phyloP scores from a whole-genome alignment of 2,888 invertebrate genomes.

The Heliconius sara region DNA sequence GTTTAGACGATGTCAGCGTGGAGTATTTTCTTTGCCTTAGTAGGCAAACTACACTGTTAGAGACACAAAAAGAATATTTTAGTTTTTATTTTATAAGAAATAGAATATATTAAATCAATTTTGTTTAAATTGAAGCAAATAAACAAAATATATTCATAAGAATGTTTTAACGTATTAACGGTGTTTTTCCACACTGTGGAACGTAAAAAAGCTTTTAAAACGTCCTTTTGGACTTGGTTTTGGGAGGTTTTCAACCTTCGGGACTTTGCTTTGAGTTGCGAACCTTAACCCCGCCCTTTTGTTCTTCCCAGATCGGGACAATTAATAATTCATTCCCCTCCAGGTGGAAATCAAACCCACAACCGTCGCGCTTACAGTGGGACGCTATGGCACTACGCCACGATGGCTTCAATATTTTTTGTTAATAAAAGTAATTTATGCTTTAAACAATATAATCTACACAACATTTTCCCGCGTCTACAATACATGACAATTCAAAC shows the following conservation, averaged over 20 bases:
- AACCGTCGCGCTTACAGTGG: not conserved
- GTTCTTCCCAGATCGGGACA: not conserved
- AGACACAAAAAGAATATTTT: not conserved
- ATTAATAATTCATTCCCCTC: not conserved
- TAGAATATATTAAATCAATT: too few relatives aligned
- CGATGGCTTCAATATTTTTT: not conserved
- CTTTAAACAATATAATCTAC: not conserved
- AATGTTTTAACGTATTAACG: too few relatives aligned
- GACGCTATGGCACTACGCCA: not conserved
- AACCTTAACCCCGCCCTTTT: not conserved
- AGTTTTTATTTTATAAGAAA: too few relatives aligned
- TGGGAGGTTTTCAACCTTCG: too few relatives aligned
- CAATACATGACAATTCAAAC: constrained; percentile 2
- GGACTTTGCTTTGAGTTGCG: too few relatives aligned
- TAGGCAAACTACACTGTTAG: not conserved
- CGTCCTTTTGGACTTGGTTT: too few relatives aligned
- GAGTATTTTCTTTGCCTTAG: constrained; percentile 33
- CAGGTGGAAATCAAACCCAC: not conserved
- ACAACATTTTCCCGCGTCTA: not conserved
- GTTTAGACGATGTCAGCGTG: constrained; percentile 39
- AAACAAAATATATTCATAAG: too few relatives aligned
- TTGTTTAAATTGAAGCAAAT: too few relatives aligned
- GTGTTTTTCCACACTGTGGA: too few relatives aligned
- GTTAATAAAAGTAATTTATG: not conserved
- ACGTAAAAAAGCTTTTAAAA: too few relatives aligned